Base-by-base conservation (phyloP, 2,888 invertebrate genomes). In the Keiferia lycopersicella region DNA sequence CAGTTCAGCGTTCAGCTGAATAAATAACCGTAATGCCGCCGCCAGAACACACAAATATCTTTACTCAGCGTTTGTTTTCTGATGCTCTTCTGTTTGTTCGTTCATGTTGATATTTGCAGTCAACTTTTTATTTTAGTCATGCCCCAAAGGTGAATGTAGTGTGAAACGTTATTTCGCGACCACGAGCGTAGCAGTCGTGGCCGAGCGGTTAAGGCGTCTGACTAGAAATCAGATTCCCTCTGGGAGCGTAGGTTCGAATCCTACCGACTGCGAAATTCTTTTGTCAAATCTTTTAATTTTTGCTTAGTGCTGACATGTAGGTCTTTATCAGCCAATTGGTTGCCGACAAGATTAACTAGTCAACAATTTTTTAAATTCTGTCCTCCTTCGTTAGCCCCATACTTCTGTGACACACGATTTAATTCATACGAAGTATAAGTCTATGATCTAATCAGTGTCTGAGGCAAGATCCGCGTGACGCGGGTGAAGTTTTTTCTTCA, bases 231-330 rank as follows among this genome's bases (percentile, higher is more conserved):
- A 94, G 95, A 95, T 95, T 95, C 95, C 95, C 95, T 95, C 95
- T 95, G 95, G 95, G 95, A 95, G 95, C 95, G 95, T 95, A 95
- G 95, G 95, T 96, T 95, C 95, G 95, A 95, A 95, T 95, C 95
- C 95, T 95, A 95, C 95, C 95, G 95, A 94, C 95, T 95, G 95
- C 95, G 95, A 76, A 26, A 77, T 1, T 64, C 62, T 72, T 75
- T 76, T 78, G 16, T 73, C 64, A 64, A 45, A 4, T 7, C 34
- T 34, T 34, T 34, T 34, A 4, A 26, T 26, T 26, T n/a, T 45
- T 45, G 45, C 45, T 45, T 34, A 4, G 8, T 34, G n/a, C 34
- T 34, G 30, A 34, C 10, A 34, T 34, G 6, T 34, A 34, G 10
- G 10, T 34, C 3, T 34, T 10, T 7, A 34, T 34, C 6, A 26